Evolutionary conservation across 1,140 invertebrate genomes (phyloP).

Genomic region (Drosophila carrolli): DNA sequence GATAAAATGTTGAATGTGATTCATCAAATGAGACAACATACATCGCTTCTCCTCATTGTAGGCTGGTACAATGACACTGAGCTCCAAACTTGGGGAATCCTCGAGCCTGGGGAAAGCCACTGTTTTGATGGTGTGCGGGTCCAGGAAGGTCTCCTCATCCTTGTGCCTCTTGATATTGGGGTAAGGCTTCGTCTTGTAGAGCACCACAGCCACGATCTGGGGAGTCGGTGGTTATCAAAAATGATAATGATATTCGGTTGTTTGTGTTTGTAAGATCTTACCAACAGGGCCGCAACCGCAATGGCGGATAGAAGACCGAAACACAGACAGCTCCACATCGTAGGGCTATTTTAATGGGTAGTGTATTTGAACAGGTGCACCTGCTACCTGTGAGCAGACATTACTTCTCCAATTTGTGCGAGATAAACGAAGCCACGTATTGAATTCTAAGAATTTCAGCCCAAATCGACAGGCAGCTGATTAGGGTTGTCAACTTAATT

Average conservation of each 20-base stretch:
- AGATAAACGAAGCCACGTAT: constrained; percentile 56
- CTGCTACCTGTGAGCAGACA: constrained; percentile 53
- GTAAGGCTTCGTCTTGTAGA: constrained; percentile 87
- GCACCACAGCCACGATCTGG: constrained; percentile 87
- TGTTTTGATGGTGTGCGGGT: constrained; percentile 87
- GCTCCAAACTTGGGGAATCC: constrained; percentile 88
- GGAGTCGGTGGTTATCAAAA: constrained; percentile 10
- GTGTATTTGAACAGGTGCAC: constrained; percentile 12
- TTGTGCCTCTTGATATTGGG: constrained; percentile 89
- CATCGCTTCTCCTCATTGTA: constrained; percentile 97
- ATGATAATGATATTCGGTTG: constrained; percentile 12
- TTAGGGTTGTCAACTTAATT: constrained; percentile 18
- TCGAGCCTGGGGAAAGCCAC: constrained; percentile 90
- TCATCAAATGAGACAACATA: constrained; percentile 84
- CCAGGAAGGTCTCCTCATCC: constrained; percentile 91
- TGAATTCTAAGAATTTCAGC: constrained; percentile 40
- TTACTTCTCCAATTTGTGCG: constrained; percentile 55
- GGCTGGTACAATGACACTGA: constrained; percentile 97
- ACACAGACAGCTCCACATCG: constrained; percentile 46
- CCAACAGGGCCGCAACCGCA: constrained; percentile 28
- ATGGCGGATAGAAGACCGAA: constrained; percentile 47
- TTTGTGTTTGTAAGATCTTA: constrained; percentile 42
- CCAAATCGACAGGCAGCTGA: constrained; percentile 32
- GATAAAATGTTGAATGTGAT: constrained; percentile 22
- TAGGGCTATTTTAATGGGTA: constrained; percentile 8